A percentile compares a stretch with the other conserved stretches of the same genome.
Conservation (phyloP, 2,888 invertebrate genomes). For the Apotomis capreana region DNA sequence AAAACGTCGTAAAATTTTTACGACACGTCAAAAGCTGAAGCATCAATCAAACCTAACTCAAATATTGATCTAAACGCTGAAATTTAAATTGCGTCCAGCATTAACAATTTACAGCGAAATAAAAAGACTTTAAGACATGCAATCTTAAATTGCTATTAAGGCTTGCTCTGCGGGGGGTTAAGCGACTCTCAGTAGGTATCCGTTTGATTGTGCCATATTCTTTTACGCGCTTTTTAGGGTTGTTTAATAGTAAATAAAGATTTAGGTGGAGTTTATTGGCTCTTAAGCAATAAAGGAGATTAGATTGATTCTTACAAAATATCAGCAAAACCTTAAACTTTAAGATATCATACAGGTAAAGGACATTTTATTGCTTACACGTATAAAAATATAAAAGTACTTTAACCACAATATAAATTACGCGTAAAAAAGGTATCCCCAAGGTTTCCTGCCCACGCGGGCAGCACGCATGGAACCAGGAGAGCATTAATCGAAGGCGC, state of each 20-base stretch:
- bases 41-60: conserved; percentile 31
- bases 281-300: conserved; percentile 34
- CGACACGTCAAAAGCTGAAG: conserved; percentile 19
- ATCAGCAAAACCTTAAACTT: background rate
- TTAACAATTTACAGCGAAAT: conserved; percentile 39
- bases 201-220: conserved; percentile 43
- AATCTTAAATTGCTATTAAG: conserved; percentile 50
- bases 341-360: background rate
- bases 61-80: conserved; percentile 28
- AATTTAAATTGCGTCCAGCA: conserved; percentile 33
- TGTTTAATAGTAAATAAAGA: conserved; percentile 43
- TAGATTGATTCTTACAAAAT: conserved; percentile 23
- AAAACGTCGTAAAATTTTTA: conserved; percentile 19
- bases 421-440: conserved; percentile 27
- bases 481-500: conserved; percentile 72
- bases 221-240: conserved; percentile 41
- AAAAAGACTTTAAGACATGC: conserved; percentile 38
- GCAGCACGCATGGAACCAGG: conserved; percentile 61
- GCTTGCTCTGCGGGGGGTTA: conserved; percentile 53
- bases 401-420: conserved; percentile 22
- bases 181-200: conserved; percentile 52
- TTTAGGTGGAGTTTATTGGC: conserved; percentile 38
- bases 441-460: conserved; percentile 64
- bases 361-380: conserved; percentile 18
- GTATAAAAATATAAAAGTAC: conserved; percentile 27